Base-by-base conservation (phyloP, 2,113 vertebrate species). In the Apodemus speciosus region DNA sequence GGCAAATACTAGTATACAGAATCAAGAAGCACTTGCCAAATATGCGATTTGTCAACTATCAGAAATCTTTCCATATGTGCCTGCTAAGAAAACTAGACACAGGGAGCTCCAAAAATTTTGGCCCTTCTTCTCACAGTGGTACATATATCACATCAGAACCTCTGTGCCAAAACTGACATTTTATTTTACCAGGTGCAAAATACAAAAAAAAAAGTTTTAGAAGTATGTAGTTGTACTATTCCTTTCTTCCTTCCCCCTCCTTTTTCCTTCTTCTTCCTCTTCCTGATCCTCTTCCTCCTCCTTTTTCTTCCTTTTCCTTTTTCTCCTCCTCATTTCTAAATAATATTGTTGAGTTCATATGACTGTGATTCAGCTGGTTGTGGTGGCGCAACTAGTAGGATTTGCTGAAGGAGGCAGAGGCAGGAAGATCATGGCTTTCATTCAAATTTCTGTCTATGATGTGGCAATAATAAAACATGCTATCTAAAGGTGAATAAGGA, bases 271-370 rank as follows among this genome's bases (percentile, higher is more conserved):
- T 35, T 18, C 6, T 18, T n/a, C 16, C 35, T 18, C 15, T 11
- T n/a, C 15, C 18, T 14, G n/a, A 7, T 75, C 38, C 23, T 32
- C 35, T 38, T 18, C n/a, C 2, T 8, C 1, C 66, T 18, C 32
- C 13, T 56, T 66, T 11, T 38, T 75, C 30, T 27, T 76, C 15
- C 9, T 38, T 10, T 25, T 38, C 18, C 0, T 68, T 20, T 35
- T 49, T 16, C 69, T 90, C 27, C 8, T 90, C 38, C 10, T 64
- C 68, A 38, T 20, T 86, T 35, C 58, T 87, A 90, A 77, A n/a
- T 81, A 90, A 93, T 90, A 43, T 51, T 66, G 9, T 85, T 87
- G 32, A 87, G 18, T 83, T 53, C 76, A 76, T 81, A 85, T 88
- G n/a, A 3, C 40, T 86, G 2, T n/a, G 46, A 75, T 43, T 91